A percentile compares a stretch with the other conserved stretches of the same genome.
phyloP scores from a whole-genome alignment of 2,797 vertebrate genomes.

The Muscicapa striata region DNA sequence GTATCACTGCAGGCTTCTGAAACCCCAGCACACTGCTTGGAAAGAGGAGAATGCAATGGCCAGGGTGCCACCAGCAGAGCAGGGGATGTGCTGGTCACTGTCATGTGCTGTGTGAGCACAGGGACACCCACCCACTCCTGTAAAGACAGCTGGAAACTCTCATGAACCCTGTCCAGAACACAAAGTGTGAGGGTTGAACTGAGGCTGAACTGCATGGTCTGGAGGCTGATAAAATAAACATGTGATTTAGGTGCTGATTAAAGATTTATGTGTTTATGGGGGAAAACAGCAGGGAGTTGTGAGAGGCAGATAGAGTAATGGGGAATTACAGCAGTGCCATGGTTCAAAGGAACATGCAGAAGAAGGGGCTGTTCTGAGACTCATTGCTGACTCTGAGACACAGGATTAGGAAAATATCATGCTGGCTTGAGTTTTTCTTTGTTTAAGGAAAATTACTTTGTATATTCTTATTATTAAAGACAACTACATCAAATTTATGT shows the following conservation, averaged over 20 bases:
- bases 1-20: not conserved
- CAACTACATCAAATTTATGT: not conserved
- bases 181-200: not conserved
- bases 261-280: not conserved
- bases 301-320: not conserved
- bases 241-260: not conserved
- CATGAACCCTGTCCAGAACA: not conserved
- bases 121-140: not conserved
- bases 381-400: not conserved
- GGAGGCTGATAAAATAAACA: constrained; percentile 13
- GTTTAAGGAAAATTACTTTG: not conserved
- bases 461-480: not conserved
- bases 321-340: not conserved
- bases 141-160: not conserved
- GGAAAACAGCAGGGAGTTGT: not conserved
- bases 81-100: not conserved
- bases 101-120: too few relatives aligned
- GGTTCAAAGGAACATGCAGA: not conserved
- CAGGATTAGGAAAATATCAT: not conserved
- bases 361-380: not conserved
- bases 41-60: not conserved
- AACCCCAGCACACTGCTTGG: not conserved
- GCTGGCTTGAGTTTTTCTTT: not conserved
- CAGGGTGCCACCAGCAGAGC: not conserved
- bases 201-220: not conserved